Conservation (phyloP, 2,113 vertebrate genomes). For the Scatophagus argus region DNA sequence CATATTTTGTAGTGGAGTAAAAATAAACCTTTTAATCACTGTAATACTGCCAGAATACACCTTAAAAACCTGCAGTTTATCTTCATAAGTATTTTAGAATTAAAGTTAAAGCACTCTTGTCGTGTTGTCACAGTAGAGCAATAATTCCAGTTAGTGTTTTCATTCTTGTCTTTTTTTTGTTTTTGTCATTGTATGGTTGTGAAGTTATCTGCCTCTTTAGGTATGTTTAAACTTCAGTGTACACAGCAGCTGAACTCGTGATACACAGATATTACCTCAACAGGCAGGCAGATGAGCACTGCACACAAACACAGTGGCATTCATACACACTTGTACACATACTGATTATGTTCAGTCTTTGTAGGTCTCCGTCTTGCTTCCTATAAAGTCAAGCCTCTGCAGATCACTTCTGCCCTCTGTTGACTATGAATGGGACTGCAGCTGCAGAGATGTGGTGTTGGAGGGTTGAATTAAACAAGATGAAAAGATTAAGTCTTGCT, state of each 20-base stretch:
- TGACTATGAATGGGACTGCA: conserved; percentile 74
- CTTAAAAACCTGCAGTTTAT: neutral
- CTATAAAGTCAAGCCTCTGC: conserved; percentile 38
- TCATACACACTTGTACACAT: conserved; percentile 29
- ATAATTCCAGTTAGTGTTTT: conserved; percentile 6
- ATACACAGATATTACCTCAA: conserved; percentile 25
- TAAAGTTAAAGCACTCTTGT: neutral
- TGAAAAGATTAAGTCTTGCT: conserved; percentile 7
- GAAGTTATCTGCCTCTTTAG: neutral
- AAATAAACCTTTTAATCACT: neutral
- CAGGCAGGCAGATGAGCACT: conserved; percentile 10
- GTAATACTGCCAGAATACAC: neutral
- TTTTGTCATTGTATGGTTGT: neutral
- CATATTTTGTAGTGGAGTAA: too few species aligned
- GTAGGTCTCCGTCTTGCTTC: conserved; percentile 17
- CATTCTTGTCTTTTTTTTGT: neutral
- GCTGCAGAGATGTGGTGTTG: neutral
- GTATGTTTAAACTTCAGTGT: neutral
- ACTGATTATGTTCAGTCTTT: conserved; percentile 11
- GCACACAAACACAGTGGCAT: conserved; percentile 2
- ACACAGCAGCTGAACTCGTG: conserved; percentile 33
- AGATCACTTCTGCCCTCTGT: conserved; percentile 92
- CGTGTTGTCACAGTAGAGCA: neutral
- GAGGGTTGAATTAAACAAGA: conserved; percentile 9
- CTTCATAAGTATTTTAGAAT: neutral